A percentile compares a stretch with the other conserved stretches of the same genome.
Conservation (phyloP, 1,140 invertebrate genomes). For the Meloidogyne floridensis region DNA sequence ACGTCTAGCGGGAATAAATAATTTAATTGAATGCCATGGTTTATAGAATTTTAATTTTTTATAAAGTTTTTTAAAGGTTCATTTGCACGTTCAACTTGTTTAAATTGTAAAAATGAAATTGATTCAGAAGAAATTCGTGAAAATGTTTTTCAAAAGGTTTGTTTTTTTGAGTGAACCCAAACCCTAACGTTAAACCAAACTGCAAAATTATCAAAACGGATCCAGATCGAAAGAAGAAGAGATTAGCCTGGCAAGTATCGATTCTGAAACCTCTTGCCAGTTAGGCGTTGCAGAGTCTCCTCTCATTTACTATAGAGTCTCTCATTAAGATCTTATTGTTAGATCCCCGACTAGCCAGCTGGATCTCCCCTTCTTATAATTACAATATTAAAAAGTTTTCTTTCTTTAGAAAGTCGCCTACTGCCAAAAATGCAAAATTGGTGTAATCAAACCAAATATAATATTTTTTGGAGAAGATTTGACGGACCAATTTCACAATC, state of each 20-base stretch:
- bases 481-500: constrained; percentile 67
- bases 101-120: constrained; percentile 38
- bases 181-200: no score
- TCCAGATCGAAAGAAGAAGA: no score
- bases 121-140: constrained; percentile 47
- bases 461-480: constrained; percentile 91
- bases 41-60: constrained; percentile 21
- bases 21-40: constrained; percentile 68
- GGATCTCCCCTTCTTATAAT: no score
- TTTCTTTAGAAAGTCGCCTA: constrained; percentile 70
- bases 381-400: no score
- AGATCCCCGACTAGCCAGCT: no score
- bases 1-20: constrained; percentile 77
- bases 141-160: constrained; percentile 39
- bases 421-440: constrained; percentile 74
- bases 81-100: constrained; percentile 42
- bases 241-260: no score
- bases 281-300: no score
- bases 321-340: no score
- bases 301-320: no score
- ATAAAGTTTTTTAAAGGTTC: constrained; percentile 29
- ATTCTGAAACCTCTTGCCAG: no score
- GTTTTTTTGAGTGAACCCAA: no score
- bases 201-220: no score
- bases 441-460: constrained; percentile 89